Conservation (phyloP, 2,113 vertebrate genomes). For the Choloepus hoffmanni region DNA sequence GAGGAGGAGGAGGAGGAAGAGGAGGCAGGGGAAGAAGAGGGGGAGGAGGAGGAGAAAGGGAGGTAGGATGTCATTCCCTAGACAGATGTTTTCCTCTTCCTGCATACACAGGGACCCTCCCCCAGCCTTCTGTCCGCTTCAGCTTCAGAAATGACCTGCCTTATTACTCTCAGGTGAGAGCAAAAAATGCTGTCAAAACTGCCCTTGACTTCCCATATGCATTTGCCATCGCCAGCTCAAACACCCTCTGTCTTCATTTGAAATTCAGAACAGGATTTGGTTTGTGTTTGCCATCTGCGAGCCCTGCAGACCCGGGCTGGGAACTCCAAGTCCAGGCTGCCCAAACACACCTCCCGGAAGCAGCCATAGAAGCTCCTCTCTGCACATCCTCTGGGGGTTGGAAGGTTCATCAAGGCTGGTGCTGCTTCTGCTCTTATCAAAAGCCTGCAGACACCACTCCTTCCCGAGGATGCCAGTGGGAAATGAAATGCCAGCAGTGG, state of each 20-base stretch:
- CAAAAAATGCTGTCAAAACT: slow-evolving; percentile 37
- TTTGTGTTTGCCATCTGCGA: neutral
- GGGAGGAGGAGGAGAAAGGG: accelerated
- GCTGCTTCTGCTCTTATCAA: slow-evolving; percentile 26
- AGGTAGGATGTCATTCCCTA: neutral
- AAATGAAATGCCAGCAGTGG: neutral
- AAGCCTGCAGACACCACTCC: slow-evolving; percentile 9
- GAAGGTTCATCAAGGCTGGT: neutral
- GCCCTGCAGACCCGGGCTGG: neutral
- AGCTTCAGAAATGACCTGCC: slow-evolving; percentile 44
- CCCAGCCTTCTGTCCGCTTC: slow-evolving; percentile 32
- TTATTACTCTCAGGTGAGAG: slow-evolving; percentile 56
- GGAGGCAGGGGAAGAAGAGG: neutral
- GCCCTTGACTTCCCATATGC: slow-evolving; percentile 38
- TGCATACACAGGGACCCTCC: neutral
- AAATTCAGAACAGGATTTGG: slow-evolving; percentile 70
- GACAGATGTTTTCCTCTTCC: neutral
- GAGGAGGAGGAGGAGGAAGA: too few relatives aligned
- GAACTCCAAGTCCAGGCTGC: neutral
- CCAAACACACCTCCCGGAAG: accelerated
- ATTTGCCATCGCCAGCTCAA: neutral
- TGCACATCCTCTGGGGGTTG: accelerated
- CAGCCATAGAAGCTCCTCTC: neutral
- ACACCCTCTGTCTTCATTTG: slow-evolving; percentile 45
- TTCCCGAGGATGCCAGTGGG: neutral